A percentile compares a stretch with the other conserved stretches of the same genome.
These are phyloP conservation scores for Hippopotamyrus pictus DNA, from an alignment of 2,797 vertebrate species.

Conservation along the genomic window DNA sequence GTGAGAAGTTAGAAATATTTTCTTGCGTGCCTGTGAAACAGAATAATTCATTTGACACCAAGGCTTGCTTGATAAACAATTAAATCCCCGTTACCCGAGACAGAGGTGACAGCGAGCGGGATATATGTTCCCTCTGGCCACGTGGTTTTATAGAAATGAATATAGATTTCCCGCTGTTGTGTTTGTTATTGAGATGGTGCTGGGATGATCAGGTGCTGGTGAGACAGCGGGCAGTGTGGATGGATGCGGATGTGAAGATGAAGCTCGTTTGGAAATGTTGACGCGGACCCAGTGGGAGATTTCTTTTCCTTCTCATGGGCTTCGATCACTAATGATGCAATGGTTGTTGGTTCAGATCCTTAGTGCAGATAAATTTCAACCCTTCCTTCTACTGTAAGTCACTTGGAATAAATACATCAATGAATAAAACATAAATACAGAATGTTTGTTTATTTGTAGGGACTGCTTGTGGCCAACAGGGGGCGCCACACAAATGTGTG, in stretches of 20 bases:
- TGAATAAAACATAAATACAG: background rate
- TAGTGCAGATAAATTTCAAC: background rate
- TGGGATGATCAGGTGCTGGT: slow-evolving; percentile 30
- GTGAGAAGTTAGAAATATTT: slow-evolving; percentile 86
- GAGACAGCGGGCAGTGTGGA: slow-evolving; percentile 39
- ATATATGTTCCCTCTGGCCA: slow-evolving; percentile 68
- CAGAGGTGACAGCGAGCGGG: slow-evolving; percentile 87
- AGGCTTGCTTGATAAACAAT: slow-evolving; percentile 96
- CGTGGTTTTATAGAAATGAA: slow-evolving; percentile 77
- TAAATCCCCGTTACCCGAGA: slow-evolving; percentile 86
- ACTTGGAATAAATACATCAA: background rate
- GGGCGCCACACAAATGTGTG: background rate
- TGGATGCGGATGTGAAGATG: background rate
- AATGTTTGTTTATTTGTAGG: background rate
- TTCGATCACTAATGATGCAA: background rate
- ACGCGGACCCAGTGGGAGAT: background rate
- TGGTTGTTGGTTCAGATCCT: background rate
- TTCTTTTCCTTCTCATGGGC: background rate
- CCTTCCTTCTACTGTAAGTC: background rate
- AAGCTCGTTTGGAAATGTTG: background rate
- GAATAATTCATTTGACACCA: slow-evolving; percentile 92
- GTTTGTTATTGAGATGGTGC: slow-evolving; percentile 68
- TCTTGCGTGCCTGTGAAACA: slow-evolving; percentile 90
- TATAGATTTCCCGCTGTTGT: slow-evolving; percentile 52
- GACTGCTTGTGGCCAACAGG: background rate